Conservation (phyloP, 92 coral and sea anemone genomes). For the Porites cylindrica region DNA sequence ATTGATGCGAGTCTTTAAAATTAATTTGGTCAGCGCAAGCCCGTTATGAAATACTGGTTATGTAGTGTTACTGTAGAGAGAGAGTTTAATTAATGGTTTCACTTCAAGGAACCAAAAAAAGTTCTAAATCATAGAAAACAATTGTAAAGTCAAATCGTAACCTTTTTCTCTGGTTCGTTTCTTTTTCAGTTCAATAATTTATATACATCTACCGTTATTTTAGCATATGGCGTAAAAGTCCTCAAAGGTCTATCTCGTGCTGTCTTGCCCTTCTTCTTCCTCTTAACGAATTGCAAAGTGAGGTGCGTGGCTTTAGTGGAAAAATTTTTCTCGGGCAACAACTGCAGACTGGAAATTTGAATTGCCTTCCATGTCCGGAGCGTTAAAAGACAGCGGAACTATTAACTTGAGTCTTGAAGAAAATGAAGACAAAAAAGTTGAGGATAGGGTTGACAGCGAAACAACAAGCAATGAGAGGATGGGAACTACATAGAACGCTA, state of each 20-base stretch:
- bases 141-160: no score
- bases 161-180: neutral
- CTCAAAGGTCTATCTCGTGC: neutral
- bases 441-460: neutral
- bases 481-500: no score
- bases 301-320: neutral
- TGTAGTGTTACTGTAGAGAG: no score
- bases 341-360: neutral
- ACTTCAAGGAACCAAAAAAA: no score
- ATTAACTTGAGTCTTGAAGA: neutral
- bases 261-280: constrained; percentile 20
- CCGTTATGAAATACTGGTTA: no score
- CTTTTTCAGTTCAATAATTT: neutral
- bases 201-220: neutral
- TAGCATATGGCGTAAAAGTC: constrained; percentile 15
- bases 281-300: constrained; percentile 4
- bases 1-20: no score
- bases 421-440: neutral
- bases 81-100: neutral
- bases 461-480: no score
- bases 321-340: neutral
- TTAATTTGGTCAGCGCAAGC: no score
- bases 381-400: neutral
- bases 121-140: no score
- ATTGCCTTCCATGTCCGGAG: neutral